Base-by-base conservation (phyloP, 2,888 invertebrate genomes). In the Macrosoma leucophasiata region DNA sequence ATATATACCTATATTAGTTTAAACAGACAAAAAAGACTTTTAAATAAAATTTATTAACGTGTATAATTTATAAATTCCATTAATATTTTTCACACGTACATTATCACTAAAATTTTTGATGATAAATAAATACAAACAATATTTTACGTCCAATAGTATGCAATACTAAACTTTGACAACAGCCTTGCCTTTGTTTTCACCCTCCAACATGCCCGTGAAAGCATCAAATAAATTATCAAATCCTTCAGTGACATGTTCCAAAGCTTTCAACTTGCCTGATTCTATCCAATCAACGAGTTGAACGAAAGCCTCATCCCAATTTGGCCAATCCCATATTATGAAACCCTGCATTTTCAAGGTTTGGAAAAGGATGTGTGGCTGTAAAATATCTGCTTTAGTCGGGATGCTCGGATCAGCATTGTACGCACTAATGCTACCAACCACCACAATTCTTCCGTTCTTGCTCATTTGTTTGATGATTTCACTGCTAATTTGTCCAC, bases 141-240 rank as follows among this genome's bases (percentile, higher is more conserved):
- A n/a, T 20, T 19, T 28, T 71, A n/a, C n/a, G n/a, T n/a, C n/a
- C n/a, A n/a, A n/a, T n/a, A n/a, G n/a, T n/a, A n/a, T n/a, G n/a
- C n/a, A n/a, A n/a, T n/a, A n/a, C n/a, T 66, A 88, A 11, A 81
- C 84, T 72, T 88, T 86, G 21, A 92, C 86, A 42, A 92, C 75
- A 27, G 90, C 89, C 69, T 92, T 92, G 11, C 92, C 92, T 13
- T 65, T 60, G 58, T 90, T 91, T 23, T 88, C 85, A 4, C 92
- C 91, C 4, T 59, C 62, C 2, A 85, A 66, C 79, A 92, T 86
- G 11, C 86, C 89, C 21, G 86, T 63, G 46, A 92, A 91, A 2
- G 91, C 91, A 27, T 88, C 79, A 17, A 86, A 88, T 62, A 89
- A 74, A 28, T 91, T 90, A 31, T 91, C 89, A 53, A 92, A 91